Evolutionary conservation across 2,797 vertebrate species (phyloP).

Genomic region (Pteropus rufus): DNA sequence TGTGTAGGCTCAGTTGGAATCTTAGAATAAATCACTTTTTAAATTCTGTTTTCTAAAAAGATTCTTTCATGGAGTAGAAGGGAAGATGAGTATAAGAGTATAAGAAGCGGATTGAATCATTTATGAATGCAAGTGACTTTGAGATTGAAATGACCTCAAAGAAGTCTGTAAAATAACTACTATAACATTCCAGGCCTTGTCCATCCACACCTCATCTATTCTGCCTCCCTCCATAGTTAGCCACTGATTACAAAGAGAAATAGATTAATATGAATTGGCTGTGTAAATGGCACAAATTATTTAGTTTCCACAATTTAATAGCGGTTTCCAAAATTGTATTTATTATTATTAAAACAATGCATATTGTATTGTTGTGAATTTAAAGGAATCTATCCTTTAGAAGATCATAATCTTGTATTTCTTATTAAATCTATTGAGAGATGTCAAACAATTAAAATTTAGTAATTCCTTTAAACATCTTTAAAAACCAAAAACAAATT

Average conservation of each 20-base stretch:
- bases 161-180: neutral
- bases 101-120: neutral
- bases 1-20: neutral
- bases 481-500: neutral
- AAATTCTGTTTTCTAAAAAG: neutral
- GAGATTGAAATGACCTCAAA: neutral
- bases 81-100: neutral
- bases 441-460: neutral
- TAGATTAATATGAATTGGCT: neutral
- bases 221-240: neutral
- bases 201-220: neutral
- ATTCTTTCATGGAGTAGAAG: neutral
- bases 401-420: neutral
- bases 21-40: neutral
- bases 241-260: neutral
- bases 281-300: neutral
- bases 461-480: conserved; percentile 42
- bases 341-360: neutral
- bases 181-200: neutral
- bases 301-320: neutral
- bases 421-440: neutral
- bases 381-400: neutral
- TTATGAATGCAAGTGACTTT: neutral
- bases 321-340: conserved; percentile 7
- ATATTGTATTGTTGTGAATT: neutral